Evolutionary conservation across 2,797 vertebrate genomes (phyloP).

Genomic region (Chrosomus eos): DNA sequence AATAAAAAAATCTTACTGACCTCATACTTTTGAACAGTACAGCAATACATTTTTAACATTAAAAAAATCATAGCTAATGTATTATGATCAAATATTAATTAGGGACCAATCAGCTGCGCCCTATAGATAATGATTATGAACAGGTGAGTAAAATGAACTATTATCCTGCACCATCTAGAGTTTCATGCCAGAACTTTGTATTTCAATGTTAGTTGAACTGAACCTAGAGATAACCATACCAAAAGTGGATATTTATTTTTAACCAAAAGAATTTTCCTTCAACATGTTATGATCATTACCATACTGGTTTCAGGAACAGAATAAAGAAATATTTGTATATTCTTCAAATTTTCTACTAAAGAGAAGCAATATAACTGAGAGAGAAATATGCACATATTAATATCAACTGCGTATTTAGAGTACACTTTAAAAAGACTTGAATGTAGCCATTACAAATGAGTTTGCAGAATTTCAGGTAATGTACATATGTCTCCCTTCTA

Average conservation of each 20-base stretch:
- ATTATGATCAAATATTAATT: background rate
- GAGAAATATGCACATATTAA: too few relatives aligned
- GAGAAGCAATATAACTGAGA: conserved; percentile 5
- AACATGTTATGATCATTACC: conserved; percentile 4
- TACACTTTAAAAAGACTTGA: conserved; percentile 3
- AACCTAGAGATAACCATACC: background rate
- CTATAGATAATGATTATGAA: too few relatives aligned
- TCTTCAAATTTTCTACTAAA: background rate
- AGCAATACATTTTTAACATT: too few relatives aligned
- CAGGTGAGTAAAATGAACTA: too few relatives aligned
- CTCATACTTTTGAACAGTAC: too few relatives aligned
- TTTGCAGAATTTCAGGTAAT: conserved; percentile 22
- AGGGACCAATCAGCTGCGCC: too few relatives aligned
- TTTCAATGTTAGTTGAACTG: background rate
- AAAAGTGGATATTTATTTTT: conserved; percentile 30
- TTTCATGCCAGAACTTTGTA: too few relatives aligned
- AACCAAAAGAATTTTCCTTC: conserved; percentile 22
- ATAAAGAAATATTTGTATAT: conserved; percentile 11
- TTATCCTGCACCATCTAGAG: too few relatives aligned
- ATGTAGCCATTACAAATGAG: conserved; percentile 1
- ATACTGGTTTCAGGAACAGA: conserved; percentile 11
- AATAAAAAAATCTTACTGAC: background rate
- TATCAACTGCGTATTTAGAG: background rate
- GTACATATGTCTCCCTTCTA: conserved; percentile 5
- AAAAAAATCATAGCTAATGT: background rate